A percentile compares a stretch with the other conserved stretches of the same genome.
Evolutionary conservation across 2,797 vertebrate genomes (phyloP).

Genomic region (Pseudochirops cupreus): DNA sequence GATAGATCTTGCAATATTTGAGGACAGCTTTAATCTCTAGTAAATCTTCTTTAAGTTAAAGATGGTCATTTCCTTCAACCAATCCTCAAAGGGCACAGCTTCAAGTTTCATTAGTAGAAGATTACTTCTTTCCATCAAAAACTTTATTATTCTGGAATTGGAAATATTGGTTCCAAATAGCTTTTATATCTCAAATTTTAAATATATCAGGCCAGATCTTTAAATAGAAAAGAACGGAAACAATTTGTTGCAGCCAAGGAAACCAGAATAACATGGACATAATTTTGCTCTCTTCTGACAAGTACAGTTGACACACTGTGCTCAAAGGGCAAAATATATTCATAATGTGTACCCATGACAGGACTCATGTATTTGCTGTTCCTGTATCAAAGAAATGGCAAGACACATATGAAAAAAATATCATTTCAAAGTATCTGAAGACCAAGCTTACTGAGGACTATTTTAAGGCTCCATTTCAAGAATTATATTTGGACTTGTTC

Average conservation of each 20-base stretch:
- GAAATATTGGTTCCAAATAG: not conserved
- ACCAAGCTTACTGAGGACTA: not conserved
- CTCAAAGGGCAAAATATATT: slow-evolving; percentile 22
- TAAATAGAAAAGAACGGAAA: not conserved
- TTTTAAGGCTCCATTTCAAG: not conserved
- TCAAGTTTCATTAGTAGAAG: not conserved
- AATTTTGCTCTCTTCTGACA: slow-evolving; percentile 9
- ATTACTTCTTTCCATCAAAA: not conserved
- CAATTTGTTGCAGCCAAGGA: not conserved
- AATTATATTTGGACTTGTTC: not conserved
- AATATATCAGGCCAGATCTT: not conserved
- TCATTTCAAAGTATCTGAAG: slow-evolving; percentile 14
- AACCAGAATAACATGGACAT: not conserved
- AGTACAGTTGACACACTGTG: not conserved
- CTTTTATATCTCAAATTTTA: not conserved
- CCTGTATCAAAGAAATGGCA: not conserved
- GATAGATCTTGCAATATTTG: not conserved
- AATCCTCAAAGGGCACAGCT: not conserved
- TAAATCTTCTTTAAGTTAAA: not conserved
- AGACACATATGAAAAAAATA: not conserved
- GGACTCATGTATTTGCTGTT: not conserved
- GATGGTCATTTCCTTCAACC: not conserved
- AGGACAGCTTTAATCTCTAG: not conserved
- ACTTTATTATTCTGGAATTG: not conserved
- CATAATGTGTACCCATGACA: not conserved